Evolutionary conservation across 1,140 invertebrate species (phyloP).

Genomic region (Chionoecetes opilio): DNA sequence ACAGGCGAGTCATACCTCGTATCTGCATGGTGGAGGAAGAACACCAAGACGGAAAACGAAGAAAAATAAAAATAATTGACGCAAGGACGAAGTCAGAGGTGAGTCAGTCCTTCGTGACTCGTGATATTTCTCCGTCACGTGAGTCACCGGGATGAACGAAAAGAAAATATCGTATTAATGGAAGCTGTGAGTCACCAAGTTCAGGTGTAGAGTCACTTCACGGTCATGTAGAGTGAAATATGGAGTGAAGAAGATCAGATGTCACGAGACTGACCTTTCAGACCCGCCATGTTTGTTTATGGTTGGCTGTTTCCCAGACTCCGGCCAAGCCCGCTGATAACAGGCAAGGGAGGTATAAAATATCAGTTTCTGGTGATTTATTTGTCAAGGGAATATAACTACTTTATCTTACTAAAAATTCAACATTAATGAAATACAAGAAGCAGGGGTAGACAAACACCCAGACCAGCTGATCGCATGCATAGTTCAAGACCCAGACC

Average conservation of each 20-base stretch:
- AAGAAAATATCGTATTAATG: background rate
- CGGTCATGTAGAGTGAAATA: background rate
- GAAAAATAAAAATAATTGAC: background rate
- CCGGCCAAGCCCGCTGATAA: background rate
- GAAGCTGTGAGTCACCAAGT: background rate
- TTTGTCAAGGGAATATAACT: too few relatives aligned
- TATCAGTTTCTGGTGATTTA: too few relatives aligned
- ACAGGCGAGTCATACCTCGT: background rate
- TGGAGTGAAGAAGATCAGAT: background rate
- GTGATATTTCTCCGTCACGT: background rate
- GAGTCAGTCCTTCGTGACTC: background rate
- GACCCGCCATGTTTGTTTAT: conserved; percentile 58
- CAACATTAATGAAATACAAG: too few relatives aligned
- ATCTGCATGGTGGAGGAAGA: background rate
- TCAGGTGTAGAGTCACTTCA: background rate
- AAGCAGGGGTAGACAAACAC: too few relatives aligned
- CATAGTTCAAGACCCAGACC: too few relatives aligned
- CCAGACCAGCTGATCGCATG: too few relatives aligned
- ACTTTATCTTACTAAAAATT: too few relatives aligned
- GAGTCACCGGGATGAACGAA: background rate
- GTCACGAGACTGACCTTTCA: conserved; percentile 46
- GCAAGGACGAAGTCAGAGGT: background rate
- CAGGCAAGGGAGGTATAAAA: too few relatives aligned
- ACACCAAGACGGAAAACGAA: background rate
- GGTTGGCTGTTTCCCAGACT: background rate